phyloP scores from a whole-genome alignment of 2,888 invertebrate genomes.

The Lycaena phlaeas region DNA sequence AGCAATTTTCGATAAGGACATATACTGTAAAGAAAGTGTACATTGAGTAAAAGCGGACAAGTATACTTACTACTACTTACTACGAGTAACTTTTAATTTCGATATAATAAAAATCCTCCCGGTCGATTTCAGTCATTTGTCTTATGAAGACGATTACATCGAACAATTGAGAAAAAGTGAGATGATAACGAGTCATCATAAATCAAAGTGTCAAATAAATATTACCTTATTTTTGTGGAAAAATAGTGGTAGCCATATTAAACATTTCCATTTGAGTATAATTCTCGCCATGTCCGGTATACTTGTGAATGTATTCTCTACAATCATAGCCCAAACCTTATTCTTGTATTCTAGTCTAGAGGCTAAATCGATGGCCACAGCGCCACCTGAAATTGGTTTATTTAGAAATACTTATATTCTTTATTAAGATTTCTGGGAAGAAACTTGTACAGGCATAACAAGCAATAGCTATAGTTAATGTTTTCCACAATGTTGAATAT shows the following conservation, averaged over 20 bases:
- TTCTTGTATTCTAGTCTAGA: conserved; percentile 82
- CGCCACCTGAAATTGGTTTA: conserved; percentile 78
- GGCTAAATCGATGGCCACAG: conserved; percentile 91
- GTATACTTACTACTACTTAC: too few species aligned
- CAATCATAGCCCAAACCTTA: conserved; percentile 88
- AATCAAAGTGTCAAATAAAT: too few species aligned
- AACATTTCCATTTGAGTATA: conserved; percentile 80
- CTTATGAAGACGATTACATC: too few species aligned
- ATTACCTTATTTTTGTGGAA: conserved; percentile 93
- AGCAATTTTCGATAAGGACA: conserved; percentile 82
- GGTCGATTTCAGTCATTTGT: too few species aligned
- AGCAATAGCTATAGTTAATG: too few species aligned
- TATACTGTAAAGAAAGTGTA: conserved; percentile 75
- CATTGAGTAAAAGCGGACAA: too few species aligned
- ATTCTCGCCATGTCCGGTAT: conserved; percentile 94
- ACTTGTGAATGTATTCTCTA: conserved; percentile 96
- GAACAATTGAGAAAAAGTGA: neutral
- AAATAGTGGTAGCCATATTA: conserved; percentile 84
- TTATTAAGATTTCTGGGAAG: too few species aligned
- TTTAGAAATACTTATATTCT: neutral
- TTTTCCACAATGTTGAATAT: too few species aligned
- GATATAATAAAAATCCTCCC: too few species aligned
- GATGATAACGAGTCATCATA: neutral
- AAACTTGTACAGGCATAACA: too few species aligned
- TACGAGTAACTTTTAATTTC: too few species aligned